phyloP scores from a whole-genome alignment of 2,113 vertebrate species.

The Laticauda colubrina region DNA sequence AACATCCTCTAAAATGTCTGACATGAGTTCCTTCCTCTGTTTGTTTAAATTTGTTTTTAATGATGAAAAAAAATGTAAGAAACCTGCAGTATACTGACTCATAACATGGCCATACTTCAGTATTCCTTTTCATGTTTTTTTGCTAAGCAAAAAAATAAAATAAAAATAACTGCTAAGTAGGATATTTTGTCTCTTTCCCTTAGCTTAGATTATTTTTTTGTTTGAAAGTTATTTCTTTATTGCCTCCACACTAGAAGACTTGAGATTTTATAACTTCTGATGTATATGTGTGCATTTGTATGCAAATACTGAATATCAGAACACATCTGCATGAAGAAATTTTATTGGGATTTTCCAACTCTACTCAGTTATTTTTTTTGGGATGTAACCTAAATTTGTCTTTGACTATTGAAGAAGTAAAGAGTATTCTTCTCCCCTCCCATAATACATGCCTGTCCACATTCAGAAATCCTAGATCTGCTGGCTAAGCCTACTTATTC shows the following conservation, averaged over 20 bases:
- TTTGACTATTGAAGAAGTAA: background rate
- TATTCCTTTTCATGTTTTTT: slow-evolving; percentile 13
- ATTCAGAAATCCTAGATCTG: background rate
- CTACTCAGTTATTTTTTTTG: accelerated
- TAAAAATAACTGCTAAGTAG: background rate
- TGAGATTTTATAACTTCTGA: background rate
- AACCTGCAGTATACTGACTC: slow-evolving; percentile 32
- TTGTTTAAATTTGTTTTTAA: slow-evolving; percentile 28
- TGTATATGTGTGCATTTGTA: background rate
- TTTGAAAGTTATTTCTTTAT: background rate
- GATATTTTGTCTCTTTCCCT: slow-evolving; percentile 36
- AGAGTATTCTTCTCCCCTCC: background rate
- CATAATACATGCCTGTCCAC: background rate
- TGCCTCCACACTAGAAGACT: background rate
- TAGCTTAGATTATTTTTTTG: slow-evolving; percentile 29
- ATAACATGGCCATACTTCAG: slow-evolving; percentile 10
- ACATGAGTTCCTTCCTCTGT: background rate
- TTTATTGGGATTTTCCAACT: background rate
- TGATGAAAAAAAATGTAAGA: slow-evolving; percentile 12
- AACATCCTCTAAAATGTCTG: slow-evolving; percentile 3
- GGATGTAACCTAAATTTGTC: background rate
- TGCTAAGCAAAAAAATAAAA: slow-evolving; percentile 13
- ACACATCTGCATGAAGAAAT: background rate
- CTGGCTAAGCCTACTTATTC: background rate
- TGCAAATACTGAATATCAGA: background rate